Evolutionary conservation across 2,888 invertebrate genomes (phyloP).

Genomic region (Ennomos fuscantarius): DNA sequence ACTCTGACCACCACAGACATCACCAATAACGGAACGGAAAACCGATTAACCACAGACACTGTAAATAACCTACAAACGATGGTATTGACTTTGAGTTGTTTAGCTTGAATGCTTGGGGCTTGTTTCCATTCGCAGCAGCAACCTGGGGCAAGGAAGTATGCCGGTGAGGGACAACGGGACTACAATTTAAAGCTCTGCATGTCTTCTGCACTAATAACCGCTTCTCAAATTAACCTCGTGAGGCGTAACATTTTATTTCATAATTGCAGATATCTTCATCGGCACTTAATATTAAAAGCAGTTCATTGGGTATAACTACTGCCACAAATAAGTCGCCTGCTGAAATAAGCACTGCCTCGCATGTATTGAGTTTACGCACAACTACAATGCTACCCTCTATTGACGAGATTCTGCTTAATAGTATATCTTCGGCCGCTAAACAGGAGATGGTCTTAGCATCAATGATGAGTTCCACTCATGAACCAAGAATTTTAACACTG

Average conservation of each 20-base stretch:
- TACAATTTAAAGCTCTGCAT: slow-evolving; percentile 64
- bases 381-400: slow-evolving; percentile 85
- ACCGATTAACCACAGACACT: slow-evolving; percentile 80
- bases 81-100: slow-evolving; percentile 83
- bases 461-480: slow-evolving; percentile 80
- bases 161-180: slow-evolving; percentile 46
- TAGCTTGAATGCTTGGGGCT: slow-evolving; percentile 80
- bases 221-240: slow-evolving; percentile 59
- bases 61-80: slow-evolving; percentile 83
- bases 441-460: slow-evolving; percentile 84
- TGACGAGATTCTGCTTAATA: slow-evolving; percentile 86
- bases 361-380: slow-evolving; percentile 84
- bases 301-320: slow-evolving; percentile 79
- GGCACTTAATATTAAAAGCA: slow-evolving; percentile 81
- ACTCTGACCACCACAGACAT: slow-evolving; percentile 84
- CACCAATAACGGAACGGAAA: slow-evolving; percentile 86
- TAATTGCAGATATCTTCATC: slow-evolving; percentile 83
- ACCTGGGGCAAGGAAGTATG: slow-evolving; percentile 52
- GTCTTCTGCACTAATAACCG: slow-evolving; percentile 62
- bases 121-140: slow-evolving; percentile 58
- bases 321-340: slow-evolving; percentile 74
- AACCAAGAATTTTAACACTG: slow-evolving; percentile 85
- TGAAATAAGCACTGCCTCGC: slow-evolving; percentile 84
- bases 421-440: slow-evolving; percentile 86
- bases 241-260: slow-evolving; percentile 78